Base-by-base conservation (phyloP, 2,888 invertebrate genomes). In the Drosophila algonquin region DNA sequence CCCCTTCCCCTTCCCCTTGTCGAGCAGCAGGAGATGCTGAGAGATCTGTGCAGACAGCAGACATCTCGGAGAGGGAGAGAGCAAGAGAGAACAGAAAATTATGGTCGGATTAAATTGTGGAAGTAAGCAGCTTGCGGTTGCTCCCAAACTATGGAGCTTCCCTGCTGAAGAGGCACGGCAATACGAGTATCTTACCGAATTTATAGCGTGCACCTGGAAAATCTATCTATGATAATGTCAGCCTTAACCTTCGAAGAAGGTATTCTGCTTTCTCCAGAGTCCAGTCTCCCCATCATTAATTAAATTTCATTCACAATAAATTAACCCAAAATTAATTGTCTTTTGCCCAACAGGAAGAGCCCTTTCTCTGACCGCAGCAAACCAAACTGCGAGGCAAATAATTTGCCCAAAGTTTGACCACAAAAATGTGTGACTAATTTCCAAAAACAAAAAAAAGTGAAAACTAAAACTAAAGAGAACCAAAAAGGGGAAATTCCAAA, bases 291-390 rank as follows among this genome's bases (percentile, higher is more conserved):
- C 7, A 8, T 30, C 55, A 48, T 65, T 54, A 24, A 32, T 55
- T 63, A 44, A 55, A 65, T 63, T 63, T 8, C 30, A 8, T 30
- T 30, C 30, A 8, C 7, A 30, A 30, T 30, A 45, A 65, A 55
- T 65, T 65, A 55, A 65, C 63, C 50, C 63, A 35, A 45, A 65
- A 65, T 63, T 63, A 63, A 65, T 65, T 65, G 54, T 65, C 65
- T 30, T 30, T 30, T 1, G 2, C 8, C 27, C 27, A 7, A 7
- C 1, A 27, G 27, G 24, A 10, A 54, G 6, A 54, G 63, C 54
- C 9, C 14, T 21, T 12, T 30, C 24, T 5, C 30, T 3, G 35
- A 12, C 50, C 50, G 8, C 30, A 24, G 8, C 40, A n/a, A 10
- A 14, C 18, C 44, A 27, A 40, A 32, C 54, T 55, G 12, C 35